Evolutionary conservation across 2,888 invertebrate species (phyloP).

Genomic region (Nemapogon koenigi): DNA sequence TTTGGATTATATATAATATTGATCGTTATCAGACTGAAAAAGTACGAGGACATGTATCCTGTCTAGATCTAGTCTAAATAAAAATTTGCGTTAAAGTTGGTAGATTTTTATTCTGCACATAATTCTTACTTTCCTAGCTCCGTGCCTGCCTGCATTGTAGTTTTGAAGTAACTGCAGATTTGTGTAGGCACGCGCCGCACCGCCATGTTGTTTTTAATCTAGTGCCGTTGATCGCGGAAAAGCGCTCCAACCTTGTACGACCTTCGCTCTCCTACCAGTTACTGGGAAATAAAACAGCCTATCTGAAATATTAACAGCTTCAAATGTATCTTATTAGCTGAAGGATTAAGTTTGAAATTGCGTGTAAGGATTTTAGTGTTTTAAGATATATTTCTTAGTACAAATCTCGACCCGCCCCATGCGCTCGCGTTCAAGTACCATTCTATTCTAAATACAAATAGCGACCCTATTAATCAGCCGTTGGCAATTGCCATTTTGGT

Average conservation of each 20-base stretch:
- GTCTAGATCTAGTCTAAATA: no score
- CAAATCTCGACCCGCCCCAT: slow-evolving; percentile 28
- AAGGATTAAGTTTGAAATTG: not conserved
- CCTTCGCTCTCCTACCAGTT: slow-evolving; percentile 59
- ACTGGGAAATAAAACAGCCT: slow-evolving; percentile 1
- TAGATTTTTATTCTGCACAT: no score
- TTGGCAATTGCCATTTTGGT: slow-evolving; percentile 7
- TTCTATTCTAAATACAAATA: slow-evolving; percentile 42
- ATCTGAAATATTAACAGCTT: not conserved
- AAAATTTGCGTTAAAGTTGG: no score
- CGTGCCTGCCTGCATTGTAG: no score
- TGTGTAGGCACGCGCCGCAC: slow-evolving; percentile 58
- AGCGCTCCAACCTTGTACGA: slow-evolving; percentile 65
- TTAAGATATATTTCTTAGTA: not conserved
- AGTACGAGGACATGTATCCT: no score
- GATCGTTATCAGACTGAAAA: no score
- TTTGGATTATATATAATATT: no score
- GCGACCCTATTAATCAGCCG: slow-evolving; percentile 38
- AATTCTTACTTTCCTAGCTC: no score
- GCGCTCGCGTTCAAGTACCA: slow-evolving; percentile 42
- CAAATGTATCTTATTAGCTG: not conserved
- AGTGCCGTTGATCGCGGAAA: slow-evolving; percentile 63
- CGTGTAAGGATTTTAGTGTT: not conserved
- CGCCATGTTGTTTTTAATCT: slow-evolving; percentile 61
- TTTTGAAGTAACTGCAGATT: slow-evolving; percentile 35